Evolutionary conservation across 37 sponge, comb jelly and placozoan species (phyloP), one percentile per base, ranked within the genome.

Genomic region (Diacarnus erythraeanus): DNA sequence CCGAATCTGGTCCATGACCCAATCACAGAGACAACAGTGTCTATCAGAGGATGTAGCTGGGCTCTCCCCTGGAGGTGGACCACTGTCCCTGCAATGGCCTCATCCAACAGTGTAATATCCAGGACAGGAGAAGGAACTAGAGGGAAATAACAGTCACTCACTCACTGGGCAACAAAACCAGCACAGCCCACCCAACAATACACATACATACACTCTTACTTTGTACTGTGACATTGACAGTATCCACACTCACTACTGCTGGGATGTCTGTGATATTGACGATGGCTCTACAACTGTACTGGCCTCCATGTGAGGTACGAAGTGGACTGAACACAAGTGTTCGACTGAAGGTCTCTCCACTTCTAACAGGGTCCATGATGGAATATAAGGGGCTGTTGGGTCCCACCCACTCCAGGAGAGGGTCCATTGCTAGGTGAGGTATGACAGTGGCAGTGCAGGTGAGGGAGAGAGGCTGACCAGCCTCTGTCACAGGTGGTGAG

Each of bases 251-350:
- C 31, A 65, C 9, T n/a, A n/a, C n/a, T 30, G 34, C 35, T 34
- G 31, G 3, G n/a, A 68, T 5, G 9, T 15, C 10, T 23, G 75
- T 69, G 10, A 83, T 25, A 18, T 35, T 25, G 21, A 76, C 37
- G 22, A 4, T 76, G 59, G 75, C 84, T 37, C 21, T 40, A 36
- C 84, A 83, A 40, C 1, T 76, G 77, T 83, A 83, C 69, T 57
- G 58, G 17, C 69, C 84, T 69, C 69, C 84, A 67, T 83, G 77
- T 29, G 84, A 76, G 29, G 84, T 69, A 0, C 57, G 39, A 0
- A 83, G 70, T 40, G 76, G 56, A 38, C 21, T 64, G 69, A 83
- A 83, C 3, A 27, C 51, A 12, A 82, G 64, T 9, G 23, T 40
- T 12, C 51, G 26, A 44, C 34, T 68, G 18, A 27, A 44, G 1